Evolutionary conservation across 1,140 invertebrate genomes (phyloP).

Genomic region (Hirudo medicinalis): DNA sequence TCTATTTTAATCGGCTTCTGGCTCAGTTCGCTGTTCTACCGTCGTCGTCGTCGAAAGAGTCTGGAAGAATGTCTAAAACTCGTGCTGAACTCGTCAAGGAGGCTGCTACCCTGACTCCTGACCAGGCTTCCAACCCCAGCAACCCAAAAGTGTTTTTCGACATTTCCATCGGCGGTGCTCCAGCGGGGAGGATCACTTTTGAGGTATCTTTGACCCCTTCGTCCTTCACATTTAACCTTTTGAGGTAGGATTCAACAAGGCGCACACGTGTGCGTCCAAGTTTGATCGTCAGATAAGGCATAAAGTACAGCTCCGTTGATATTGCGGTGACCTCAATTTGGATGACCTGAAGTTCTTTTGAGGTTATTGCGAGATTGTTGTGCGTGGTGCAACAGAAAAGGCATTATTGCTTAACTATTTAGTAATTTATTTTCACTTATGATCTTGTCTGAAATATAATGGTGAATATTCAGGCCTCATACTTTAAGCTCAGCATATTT

Average conservation of each 20-base stretch:
- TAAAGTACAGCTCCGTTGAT: not conserved
- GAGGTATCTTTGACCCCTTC: constrained; percentile 11
- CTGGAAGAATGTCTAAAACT: constrained; percentile 7
- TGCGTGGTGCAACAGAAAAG: not conserved
- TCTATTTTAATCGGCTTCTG: too few species aligned
- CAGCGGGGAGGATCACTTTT: constrained; percentile 15
- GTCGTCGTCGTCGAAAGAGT: not conserved
- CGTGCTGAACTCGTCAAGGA: constrained; percentile 14
- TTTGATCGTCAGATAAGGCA: not conserved
- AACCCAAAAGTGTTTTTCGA: constrained; percentile 17
- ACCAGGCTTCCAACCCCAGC: constrained; percentile 11
- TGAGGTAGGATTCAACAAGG: not conserved
- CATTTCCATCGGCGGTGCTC: constrained; percentile 8
- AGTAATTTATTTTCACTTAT: too few species aligned
- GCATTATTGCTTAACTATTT: too few species aligned
- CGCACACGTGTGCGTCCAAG: not conserved
- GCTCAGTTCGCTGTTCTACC: too few species aligned
- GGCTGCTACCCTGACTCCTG: constrained; percentile 5
- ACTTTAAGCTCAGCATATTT: too few species aligned
- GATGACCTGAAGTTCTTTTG: not conserved
- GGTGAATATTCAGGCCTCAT: too few species aligned
- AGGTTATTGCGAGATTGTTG: not conserved
- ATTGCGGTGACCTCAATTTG: not conserved
- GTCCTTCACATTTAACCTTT: constrained; percentile 11
- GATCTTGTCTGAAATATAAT: too few species aligned